Evolutionary conservation across 2,797 vertebrate genomes (phyloP), one percentile per base, ranked within the genome.

Genomic region (Eurystomus glaucurus): DNA sequence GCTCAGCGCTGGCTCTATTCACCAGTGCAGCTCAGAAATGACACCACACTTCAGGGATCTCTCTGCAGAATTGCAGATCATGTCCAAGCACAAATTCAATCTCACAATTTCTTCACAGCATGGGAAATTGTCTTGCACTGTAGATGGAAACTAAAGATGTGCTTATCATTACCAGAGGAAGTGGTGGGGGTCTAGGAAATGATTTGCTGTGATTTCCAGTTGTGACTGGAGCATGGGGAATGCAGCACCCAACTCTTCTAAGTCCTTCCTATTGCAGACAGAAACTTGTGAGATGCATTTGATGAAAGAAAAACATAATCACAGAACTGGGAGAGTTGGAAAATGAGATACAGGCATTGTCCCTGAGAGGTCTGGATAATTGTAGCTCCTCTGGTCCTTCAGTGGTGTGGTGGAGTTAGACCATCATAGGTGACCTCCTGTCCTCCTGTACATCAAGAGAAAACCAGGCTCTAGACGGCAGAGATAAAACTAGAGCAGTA

Each of bases 141-240:
- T 61, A 65, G 19, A 23, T 55, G 22, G 80, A 92, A 84, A 62
- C 4, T 8, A 33, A 69, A 62, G 18, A 55, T 58, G 9, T 69
- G 35, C 4, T 69, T 10, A 3, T 39, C 29, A 51, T 82, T 65
- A 52, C 14, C 28, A 74, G 39, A 85, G 48, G 60, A 64, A 26
- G 22, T 0, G 6, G 2, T 2, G 3, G 2, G 2, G 0, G 1
- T 54, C 21, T 39, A 70, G 15, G 19, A 87, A 25, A 10, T 25
- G 14, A 3, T 79, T 85, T 71, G 11, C 20, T 61, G 6, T 74
- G 55, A 48, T 76, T 85, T 78, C 31, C n/a, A 50, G 2, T 37
- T 37, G 14, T 60, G 10, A 57, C 6, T 75, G 58, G n/a, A 80
- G 29, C 3, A 22, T 14, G 6, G 7, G 15, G 2, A 62, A 8